Evolutionary conservation across 2,797 vertebrate genomes (phyloP), one percentile per base, ranked within the genome.

Genomic region (Morelia viridis): DNA sequence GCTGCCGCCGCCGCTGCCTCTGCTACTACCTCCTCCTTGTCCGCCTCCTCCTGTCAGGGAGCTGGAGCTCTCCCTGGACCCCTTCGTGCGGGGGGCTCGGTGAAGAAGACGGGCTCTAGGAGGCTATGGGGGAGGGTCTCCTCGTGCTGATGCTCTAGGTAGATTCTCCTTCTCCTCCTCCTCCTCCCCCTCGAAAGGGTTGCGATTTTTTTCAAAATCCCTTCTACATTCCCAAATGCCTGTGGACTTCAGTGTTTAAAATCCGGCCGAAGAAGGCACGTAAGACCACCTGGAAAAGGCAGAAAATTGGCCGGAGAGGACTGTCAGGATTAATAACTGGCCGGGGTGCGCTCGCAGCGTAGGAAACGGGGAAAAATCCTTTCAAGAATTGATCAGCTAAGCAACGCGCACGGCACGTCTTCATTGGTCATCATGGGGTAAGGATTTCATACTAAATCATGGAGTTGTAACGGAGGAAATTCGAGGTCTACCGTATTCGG

Each of bases 361-460:
- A 61, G 92, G 56, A 3, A 31, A 58, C 57, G 88, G 46, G 31
- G 80, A 93, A 91, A 68, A 94, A 93, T 93, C 88, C 88, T 91
- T 93, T 94, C 91, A 91, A 80, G 83, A 96, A 94, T 93, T 94
- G 93, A 95, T 94, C 93, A 87, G 88, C 94, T 94, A 92, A 94
- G 95, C 92, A 96, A 96, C 95, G 96, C 96, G 15, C 93, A 87
- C 92, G 93, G 94, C 95, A 94, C 96, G 96, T 96, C 96, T 80
- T 95, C 95, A 46, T 56, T 96, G 97, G 95, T 94, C 97, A 97
- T 97, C 96, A 97, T 98, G 97, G 97, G 96, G 97, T 96, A 97
- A 97, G 96, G 94, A 94, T 91, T 94, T 93, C 93, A 87, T 94
- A 86, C 61, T 93, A 90, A 89, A 93, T 92, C 17, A 8, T 3